These are phyloP conservation scores for Pachycephus smyrnensis DNA, from an alignment of 2,888 invertebrate genomes.

Conservation along the genomic window DNA sequence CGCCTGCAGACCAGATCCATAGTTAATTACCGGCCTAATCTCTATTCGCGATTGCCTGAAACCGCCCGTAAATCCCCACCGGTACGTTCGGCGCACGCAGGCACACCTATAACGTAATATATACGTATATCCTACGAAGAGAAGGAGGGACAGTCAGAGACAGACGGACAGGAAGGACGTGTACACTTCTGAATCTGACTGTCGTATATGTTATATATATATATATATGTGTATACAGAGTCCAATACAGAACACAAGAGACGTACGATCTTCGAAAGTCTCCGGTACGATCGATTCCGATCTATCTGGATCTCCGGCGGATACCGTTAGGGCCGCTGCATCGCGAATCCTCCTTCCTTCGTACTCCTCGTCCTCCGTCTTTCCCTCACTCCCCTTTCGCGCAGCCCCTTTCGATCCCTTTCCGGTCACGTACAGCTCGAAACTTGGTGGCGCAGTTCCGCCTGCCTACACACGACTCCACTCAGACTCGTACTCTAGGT, in stretches of 20 bases:
- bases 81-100: slow-evolving; percentile 58
- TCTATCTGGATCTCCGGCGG: neutral
- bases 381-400: slow-evolving; percentile 9
- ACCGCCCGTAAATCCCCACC: slow-evolving; percentile 66
- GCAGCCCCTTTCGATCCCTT: neutral
- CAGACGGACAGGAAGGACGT: neutral
- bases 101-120: neutral
- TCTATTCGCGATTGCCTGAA: slow-evolving; percentile 67
- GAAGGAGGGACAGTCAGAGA: neutral
- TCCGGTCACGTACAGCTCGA: neutral
- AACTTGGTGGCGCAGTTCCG: neutral
- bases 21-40: slow-evolving; percentile 67
- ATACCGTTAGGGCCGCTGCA: neutral
- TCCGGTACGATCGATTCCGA: slow-evolving; percentile 3
- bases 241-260: neutral
- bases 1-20: slow-evolving; percentile 64
- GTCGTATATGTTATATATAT: neutral
- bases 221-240: neutral
- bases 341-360: slow-evolving; percentile 1
- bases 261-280: neutral
- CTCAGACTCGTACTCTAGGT: neutral
- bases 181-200: neutral
- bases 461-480: neutral
- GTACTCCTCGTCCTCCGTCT: slow-evolving; percentile 6
- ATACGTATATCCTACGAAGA: neutral